A percentile compares a stretch with the other conserved stretches of the same genome.
Conservation (phyloP, 1,140 invertebrate genomes). For the Drosophila guanche region DNA sequence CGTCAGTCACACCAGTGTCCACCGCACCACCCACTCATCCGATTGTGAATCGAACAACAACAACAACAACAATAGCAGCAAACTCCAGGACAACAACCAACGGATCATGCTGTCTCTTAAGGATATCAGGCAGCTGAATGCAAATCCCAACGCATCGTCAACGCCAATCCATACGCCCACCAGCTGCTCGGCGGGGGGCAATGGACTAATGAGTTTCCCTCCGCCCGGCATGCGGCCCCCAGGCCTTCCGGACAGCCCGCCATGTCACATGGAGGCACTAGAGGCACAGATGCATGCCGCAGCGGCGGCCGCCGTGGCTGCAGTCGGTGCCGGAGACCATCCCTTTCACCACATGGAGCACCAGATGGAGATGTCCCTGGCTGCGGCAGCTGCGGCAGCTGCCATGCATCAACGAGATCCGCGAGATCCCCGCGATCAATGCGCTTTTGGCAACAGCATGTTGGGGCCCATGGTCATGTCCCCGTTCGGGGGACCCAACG, state of each 20-base stretch:
- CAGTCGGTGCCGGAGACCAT: slow-evolving; percentile 66
- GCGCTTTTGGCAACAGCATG: slow-evolving; percentile 83
- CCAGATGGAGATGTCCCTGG: slow-evolving; percentile 82
- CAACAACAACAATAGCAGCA: slow-evolving; percentile 76
- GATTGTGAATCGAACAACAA: slow-evolving; percentile 60
- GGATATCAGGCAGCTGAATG: slow-evolving; percentile 80
- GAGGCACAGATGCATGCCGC: slow-evolving; percentile 82
- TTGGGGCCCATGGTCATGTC: slow-evolving; percentile 84
- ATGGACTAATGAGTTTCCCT: slow-evolving; percentile 61
- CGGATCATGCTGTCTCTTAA: slow-evolving; percentile 81
- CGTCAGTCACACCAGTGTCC: slow-evolving; percentile 7
- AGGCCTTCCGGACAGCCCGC: slow-evolving; percentile 63
- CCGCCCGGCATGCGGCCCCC: slow-evolving; percentile 61
- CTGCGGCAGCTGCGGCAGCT: slow-evolving; percentile 76
- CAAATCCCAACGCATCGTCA: slow-evolving; percentile 65
- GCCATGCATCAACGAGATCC: slow-evolving; percentile 67
- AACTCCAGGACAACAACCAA: slow-evolving; percentile 82
- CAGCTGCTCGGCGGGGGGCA: slow-evolving; percentile 39
- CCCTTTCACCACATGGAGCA: slow-evolving; percentile 83
- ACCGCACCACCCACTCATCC: slow-evolving; percentile 24
- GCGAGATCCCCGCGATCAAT: slow-evolving; percentile 67
- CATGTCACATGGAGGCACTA: slow-evolving; percentile 76
- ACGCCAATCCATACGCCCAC: slow-evolving; percentile 70
- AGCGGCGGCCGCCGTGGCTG: slow-evolving; percentile 71
- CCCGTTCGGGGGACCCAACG: slow-evolving; percentile 69